Evolutionary conservation across 2,797 vertebrate species (phyloP).

Genomic region (Lepidocolaptes lacrymiger): DNA sequence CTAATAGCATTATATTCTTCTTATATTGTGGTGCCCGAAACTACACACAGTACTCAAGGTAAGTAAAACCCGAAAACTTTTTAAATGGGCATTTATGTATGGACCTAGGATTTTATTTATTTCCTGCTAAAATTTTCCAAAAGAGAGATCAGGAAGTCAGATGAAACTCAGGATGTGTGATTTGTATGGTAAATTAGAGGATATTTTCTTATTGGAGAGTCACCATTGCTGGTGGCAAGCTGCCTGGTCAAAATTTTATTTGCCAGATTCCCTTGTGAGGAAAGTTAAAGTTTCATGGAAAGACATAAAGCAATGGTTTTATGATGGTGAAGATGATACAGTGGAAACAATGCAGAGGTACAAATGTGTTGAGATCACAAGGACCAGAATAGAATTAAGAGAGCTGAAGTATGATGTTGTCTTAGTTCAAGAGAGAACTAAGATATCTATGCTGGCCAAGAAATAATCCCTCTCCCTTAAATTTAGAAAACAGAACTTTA

Average conservation of each 20-base stretch:
- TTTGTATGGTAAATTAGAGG: not conserved
- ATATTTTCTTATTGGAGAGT: not conserved
- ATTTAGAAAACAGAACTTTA: too few species aligned
- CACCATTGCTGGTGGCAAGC: not conserved
- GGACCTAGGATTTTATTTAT: not conserved
- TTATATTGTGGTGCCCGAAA: not conserved
- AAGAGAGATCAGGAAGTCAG: not conserved
- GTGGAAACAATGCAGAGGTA: not conserved
- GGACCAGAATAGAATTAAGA: not conserved
- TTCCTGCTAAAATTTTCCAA: not conserved
- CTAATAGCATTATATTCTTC: not conserved
- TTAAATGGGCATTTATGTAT: not conserved
- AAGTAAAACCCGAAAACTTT: not conserved
- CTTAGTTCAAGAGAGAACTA: too few species aligned
- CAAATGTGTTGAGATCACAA: not conserved
- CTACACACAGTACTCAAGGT: too few species aligned
- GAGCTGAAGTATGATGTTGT: not conserved
- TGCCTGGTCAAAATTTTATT: not conserved
- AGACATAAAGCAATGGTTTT: not conserved
- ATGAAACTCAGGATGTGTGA: not conserved
- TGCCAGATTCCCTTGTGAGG: accelerated
- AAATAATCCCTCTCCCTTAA: too few species aligned
- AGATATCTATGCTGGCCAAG: too few species aligned
- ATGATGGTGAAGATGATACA: not conserved
- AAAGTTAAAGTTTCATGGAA: not conserved